Percentiles rank a stretch among this genome's conserved stretches.
These are phyloP conservation scores for Cephus nigrinus DNA, from an alignment of 2,888 invertebrate genomes.

Conservation along the genomic window DNA sequence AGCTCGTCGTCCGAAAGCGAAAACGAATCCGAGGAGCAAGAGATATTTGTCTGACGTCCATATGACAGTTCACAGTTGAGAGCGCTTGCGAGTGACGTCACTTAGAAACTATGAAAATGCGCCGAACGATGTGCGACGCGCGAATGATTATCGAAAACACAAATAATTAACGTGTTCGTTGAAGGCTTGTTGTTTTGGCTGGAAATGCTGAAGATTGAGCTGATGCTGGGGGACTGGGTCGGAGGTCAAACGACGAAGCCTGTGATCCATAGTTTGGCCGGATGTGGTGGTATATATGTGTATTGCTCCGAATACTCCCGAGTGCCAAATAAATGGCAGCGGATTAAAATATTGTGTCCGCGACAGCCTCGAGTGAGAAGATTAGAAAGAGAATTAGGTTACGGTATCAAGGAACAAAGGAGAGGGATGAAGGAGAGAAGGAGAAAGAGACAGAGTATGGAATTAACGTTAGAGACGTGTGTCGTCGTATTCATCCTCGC, in stretches of 20 bases:
- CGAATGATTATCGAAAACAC: too few relatives aligned
- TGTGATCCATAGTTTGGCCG: constrained; percentile 42
- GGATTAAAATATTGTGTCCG: too few relatives aligned
- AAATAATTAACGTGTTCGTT: neutral
- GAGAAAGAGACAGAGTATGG: neutral
- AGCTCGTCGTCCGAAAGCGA: constrained; percentile 29
- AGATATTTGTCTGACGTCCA: constrained; percentile 51
- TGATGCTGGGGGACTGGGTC: too few relatives aligned
- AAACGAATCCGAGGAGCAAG: constrained; percentile 46
- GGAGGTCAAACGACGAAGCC: neutral
- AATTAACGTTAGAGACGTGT: neutral
- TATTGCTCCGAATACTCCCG: constrained; percentile 50
- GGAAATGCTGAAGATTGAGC: too few relatives aligned
- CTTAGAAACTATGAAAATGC: neutral
- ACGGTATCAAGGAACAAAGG: constrained; percentile 14
- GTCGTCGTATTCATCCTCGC: too few relatives aligned
- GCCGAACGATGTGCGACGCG: too few relatives aligned
- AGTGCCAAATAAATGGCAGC: constrained; percentile 48
- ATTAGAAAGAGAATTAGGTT: constrained; percentile 18
- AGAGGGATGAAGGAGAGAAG: neutral
- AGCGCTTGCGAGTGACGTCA: constrained; percentile 4
- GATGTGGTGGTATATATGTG: constrained; percentile 7
- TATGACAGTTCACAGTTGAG: neutral
- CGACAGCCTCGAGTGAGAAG: too few relatives aligned
- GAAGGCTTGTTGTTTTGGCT: neutral